Percentiles rank a stretch among this genome's conserved stretches.
Conservation (phyloP, 2,113 vertebrate genomes). For the Naja naja region DNA sequence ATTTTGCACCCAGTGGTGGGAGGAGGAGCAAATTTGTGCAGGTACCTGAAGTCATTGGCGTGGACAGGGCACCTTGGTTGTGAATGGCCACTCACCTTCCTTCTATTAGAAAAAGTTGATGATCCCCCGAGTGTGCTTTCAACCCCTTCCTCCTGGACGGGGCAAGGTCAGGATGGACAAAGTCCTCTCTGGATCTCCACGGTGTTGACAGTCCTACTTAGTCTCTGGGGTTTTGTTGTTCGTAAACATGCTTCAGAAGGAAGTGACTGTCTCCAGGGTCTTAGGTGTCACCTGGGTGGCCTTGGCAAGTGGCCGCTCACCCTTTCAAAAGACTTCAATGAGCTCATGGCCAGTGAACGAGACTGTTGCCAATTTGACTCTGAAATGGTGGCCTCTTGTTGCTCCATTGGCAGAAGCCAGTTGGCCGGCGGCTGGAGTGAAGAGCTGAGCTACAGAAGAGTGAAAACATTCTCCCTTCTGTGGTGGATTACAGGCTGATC, state of each 20-base stretch:
- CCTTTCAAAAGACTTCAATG: background rate
- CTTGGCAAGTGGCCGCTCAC: background rate
- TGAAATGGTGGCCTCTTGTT: background rate
- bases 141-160: background rate
- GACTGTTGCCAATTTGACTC: background rate
- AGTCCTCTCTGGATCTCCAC: background rate
- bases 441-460: background rate
- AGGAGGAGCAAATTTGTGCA: background rate
- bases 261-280: background rate
- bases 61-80: background rate
- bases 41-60: background rate
- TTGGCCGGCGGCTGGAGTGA: background rate
- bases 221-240: background rate
- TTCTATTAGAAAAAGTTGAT: background rate
- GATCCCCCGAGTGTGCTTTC: background rate
- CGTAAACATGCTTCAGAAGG: background rate
- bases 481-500: background rate
- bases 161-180: background rate
- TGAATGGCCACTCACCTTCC: background rate
- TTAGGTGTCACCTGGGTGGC: background rate
- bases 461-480: background rate
- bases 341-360: background rate
- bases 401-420: background rate
- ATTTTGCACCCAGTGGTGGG: background rate
- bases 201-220: background rate